These are phyloP conservation scores for Sitophilus oryzae DNA, from an alignment of 1,140 invertebrate genomes.

Conservation along the genomic window DNA sequence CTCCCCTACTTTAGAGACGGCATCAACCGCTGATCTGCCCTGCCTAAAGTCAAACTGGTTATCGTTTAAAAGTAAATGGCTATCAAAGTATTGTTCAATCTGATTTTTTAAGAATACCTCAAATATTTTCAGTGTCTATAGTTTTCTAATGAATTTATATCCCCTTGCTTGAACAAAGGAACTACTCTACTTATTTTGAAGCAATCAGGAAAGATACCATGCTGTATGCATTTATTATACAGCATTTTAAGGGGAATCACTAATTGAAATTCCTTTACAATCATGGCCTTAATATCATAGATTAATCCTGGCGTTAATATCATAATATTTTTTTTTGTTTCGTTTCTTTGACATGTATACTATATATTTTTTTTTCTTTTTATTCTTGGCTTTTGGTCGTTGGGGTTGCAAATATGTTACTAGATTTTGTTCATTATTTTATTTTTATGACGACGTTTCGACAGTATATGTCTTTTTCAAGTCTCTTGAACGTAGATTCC, in stretches of 20 bases:
- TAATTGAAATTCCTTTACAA: not conserved
- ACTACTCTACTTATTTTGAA: slow-evolving; percentile 22
- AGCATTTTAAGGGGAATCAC: slow-evolving; percentile 10
- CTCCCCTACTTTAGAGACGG: slow-evolving; percentile 15
- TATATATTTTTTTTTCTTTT: too few relatives aligned
- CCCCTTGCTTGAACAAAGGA: slow-evolving; percentile 27
- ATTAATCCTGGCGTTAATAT: not conserved
- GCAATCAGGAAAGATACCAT: slow-evolving; percentile 21
- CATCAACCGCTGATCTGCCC: slow-evolving; percentile 21
- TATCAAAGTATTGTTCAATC: slow-evolving; percentile 18
- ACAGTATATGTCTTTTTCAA: too few relatives aligned
- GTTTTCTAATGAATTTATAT: slow-evolving; percentile 14
- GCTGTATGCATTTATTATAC: slow-evolving; percentile 13
- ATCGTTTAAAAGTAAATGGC: slow-evolving; percentile 15
- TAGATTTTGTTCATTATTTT: too few relatives aligned
- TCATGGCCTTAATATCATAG: slow-evolving; percentile 3
- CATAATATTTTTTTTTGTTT: too few relatives aligned
- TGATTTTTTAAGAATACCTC: slow-evolving; percentile 21
- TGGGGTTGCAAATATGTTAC: too few relatives aligned
- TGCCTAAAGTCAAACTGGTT: slow-evolving; percentile 24
- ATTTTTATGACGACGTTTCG: too few relatives aligned
- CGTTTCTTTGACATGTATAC: too few relatives aligned
- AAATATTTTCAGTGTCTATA: slow-evolving; percentile 27
- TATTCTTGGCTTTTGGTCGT: too few relatives aligned
- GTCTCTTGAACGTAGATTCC: too few relatives aligned